Percentiles rank a stretch among this genome's conserved stretches.
phyloP scores from a whole-genome alignment of 2,113 vertebrate species.

The Litocranius walleri region DNA sequence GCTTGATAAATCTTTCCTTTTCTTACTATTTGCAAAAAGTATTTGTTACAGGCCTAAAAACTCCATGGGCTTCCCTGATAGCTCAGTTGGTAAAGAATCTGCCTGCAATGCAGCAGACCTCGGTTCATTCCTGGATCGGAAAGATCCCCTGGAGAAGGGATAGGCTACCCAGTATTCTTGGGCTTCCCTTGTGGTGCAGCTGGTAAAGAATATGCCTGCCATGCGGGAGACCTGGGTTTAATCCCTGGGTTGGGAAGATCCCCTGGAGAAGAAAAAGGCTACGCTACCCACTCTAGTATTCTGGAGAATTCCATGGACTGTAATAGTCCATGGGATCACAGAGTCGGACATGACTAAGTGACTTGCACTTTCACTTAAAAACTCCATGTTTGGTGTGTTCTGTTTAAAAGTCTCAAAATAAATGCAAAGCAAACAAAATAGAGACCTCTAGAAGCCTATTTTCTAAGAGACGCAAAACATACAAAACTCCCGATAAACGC shows the following conservation, averaged over 20 bases:
- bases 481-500: background rate
- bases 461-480: background rate
- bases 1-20: background rate
- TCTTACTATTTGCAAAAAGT: background rate
- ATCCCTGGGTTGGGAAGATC: background rate
- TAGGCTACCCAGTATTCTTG: background rate
- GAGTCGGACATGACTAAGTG: accelerated
- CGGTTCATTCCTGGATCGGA: background rate
- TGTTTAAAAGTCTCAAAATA: constrained; percentile 1
- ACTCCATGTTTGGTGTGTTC: too few species aligned
- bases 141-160: background rate
- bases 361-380: background rate
- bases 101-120: background rate
- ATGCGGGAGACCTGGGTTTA: accelerated
- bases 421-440: background rate
- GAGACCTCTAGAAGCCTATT: background rate
- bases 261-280: background rate
- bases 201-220: background rate
- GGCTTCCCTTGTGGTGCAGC: background rate
- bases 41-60: background rate
- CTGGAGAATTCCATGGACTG: background rate
- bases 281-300: background rate
- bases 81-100: background rate
- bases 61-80: background rate
- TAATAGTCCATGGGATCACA: background rate